A percentile compares a stretch with the other conserved stretches of the same genome.
Evolutionary conservation across 2,888 invertebrate species (phyloP).

Genomic region (Xestia c-nigrum): DNA sequence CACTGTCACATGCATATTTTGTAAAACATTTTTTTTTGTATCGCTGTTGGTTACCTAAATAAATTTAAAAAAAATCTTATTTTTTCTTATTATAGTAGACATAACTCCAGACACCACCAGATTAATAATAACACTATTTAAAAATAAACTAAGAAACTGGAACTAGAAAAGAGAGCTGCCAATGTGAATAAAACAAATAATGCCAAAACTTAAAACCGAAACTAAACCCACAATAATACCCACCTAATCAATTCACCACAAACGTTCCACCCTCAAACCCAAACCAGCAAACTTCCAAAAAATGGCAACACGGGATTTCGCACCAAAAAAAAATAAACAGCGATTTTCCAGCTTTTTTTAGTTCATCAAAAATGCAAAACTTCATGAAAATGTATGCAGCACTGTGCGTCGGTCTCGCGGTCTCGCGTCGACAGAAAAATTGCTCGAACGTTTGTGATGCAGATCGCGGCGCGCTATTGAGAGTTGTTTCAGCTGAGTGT

Average conservation of each 20-base stretch:
- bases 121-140: not conserved
- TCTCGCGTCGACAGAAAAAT: conserved; percentile 77
- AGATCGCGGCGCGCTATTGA: conserved; percentile 69
- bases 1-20: no score
- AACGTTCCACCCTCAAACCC: conserved; percentile 21
- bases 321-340: conserved; percentile 69
- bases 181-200: not conserved
- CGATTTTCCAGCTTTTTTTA: conserved; percentile 75
- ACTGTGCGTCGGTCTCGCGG: conserved; percentile 72
- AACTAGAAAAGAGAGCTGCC: not conserved
- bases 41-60: no score
- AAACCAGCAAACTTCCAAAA: conserved; percentile 50
- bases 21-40: no score
- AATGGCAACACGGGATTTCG: conserved; percentile 34
- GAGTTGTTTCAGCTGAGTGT: conserved; percentile 50
- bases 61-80: no score
- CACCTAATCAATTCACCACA: conserved; percentile 13
- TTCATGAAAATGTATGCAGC: conserved; percentile 87
- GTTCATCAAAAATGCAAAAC: conserved; percentile 88
- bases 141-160: not conserved
- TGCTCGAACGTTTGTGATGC: conserved; percentile 79
- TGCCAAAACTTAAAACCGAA: not conserved
- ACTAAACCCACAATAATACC: no score
- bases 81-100: not conserved
- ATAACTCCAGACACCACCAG: not conserved